A percentile compares a stretch with the other conserved stretches of the same genome.
Evolutionary conservation across 2,113 vertebrate genomes (phyloP).

Genomic region (Nesoenas mayeri): DNA sequence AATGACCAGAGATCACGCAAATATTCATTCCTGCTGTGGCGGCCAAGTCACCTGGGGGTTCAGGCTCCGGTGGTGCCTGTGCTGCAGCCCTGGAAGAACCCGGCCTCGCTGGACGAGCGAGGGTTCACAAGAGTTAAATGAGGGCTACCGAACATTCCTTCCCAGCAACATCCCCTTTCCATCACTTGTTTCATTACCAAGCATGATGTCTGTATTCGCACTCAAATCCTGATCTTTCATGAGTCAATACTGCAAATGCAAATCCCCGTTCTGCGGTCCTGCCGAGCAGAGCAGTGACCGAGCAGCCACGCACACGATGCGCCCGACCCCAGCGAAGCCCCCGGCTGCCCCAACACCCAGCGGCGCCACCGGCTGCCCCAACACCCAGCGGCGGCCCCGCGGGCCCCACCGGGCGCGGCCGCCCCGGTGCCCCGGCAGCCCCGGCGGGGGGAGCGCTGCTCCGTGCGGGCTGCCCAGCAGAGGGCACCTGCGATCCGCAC

Average conservation of each 20-base stretch:
- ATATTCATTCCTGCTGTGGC: not conserved
- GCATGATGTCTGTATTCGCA: not conserved
- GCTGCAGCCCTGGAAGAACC: not conserved
- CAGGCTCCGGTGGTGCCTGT: not conserved
- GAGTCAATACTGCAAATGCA: not conserved
- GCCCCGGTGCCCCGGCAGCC: too few relatives aligned
- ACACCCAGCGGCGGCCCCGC: not conserved
- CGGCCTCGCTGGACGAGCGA: not conserved
- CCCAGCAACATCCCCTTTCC: not conserved
- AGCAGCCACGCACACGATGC: not conserved
- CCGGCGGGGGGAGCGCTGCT: not conserved
- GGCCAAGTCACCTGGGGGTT: not conserved
- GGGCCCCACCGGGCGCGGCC: not conserved
- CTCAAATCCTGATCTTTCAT: not conserved
- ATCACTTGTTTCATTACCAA: not conserved
- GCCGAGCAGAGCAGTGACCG: not conserved
- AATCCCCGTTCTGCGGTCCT: not conserved
- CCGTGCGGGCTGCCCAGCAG: constrained; percentile 60
- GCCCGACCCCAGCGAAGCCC: not conserved
- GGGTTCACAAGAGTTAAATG: not conserved
- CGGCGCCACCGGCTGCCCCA: not conserved
- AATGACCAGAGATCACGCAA: not conserved
- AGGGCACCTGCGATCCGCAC: constrained; percentile 69
- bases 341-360: too few relatives aligned
- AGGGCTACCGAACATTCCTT: not conserved